phyloP scores from a whole-genome alignment of 2,888 invertebrate species.

The Falcaria lacertinaria region DNA sequence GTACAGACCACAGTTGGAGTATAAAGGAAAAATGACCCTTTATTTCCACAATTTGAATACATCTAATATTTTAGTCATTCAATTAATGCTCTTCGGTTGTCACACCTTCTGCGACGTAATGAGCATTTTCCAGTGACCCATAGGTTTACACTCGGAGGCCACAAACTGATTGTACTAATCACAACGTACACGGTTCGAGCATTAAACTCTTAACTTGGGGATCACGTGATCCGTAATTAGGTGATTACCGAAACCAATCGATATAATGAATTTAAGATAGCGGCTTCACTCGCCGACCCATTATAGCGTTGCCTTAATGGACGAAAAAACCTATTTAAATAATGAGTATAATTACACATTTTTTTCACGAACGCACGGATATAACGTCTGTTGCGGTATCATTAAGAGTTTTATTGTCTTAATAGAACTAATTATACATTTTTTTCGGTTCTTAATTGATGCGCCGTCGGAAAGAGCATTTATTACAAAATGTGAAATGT shows the following conservation, averaged over 20 bases:
- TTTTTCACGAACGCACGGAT: conserved; percentile 75
- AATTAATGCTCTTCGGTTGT: not conserved
- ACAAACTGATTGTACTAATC: conserved; percentile 61
- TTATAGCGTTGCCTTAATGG: conserved; percentile 69
- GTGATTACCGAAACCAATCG: conserved; percentile 79
- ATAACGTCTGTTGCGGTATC: conserved; percentile 76
- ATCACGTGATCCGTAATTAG: conserved; percentile 75
- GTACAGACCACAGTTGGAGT: not conserved
- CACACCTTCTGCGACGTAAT: not conserved
- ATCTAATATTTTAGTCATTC: not conserved
- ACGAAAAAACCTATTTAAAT: conserved; percentile 77
- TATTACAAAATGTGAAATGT: conserved; percentile 79
- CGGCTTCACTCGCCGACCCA: conserved; percentile 65
- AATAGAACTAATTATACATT: conserved; percentile 79
- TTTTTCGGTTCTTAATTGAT: conserved; percentile 78
- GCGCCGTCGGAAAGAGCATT: conserved; percentile 74
- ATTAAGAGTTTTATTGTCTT: conserved; percentile 80
- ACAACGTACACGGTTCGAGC: conserved; percentile 71
- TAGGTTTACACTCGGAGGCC: not conserved
- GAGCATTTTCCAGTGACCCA: not conserved
- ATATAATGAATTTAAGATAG: conserved; percentile 76
- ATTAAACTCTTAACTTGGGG: conserved; percentile 68
- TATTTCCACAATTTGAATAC: not conserved
- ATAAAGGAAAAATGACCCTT: not conserved
- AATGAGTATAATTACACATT: conserved; percentile 79